Evolutionary conservation across 92 coral and sea anemone species (phyloP), one percentile per base, ranked within the genome.

Genomic region (Epizoanthus rinbou): DNA sequence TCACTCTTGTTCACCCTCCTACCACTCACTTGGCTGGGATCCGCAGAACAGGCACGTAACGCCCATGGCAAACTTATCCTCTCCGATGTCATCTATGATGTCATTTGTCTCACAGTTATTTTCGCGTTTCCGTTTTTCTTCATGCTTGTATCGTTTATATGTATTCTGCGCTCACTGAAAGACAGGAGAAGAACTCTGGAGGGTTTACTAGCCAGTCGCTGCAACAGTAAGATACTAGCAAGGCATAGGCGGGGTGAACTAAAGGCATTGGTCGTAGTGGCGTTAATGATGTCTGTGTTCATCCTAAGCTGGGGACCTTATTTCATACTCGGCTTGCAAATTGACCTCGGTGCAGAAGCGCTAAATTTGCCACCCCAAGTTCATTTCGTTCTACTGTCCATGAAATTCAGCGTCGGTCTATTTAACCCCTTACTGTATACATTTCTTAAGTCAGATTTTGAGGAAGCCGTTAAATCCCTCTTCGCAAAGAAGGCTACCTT

Each of bases 341-440:
- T 23, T 16, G 71, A 66, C 15, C 71, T 66, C 31, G 71, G 71
- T 4, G 37, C 18, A 16, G 37, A 66, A 11, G 37, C 31, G 33
- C 14, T 66, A 66, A 66, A 66, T 66, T 66, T 66, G 31, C 71
- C 71, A 4, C 71, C 33, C 15, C 71, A 66, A 66, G 71, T 66
- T 66, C 71, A 66, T 23, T 66, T 66, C 17, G 6, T 66, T 15
- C 17, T 66, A 15, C 71, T 66, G 10, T 25, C 24, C 71, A 10
- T 66, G 47, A 66, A 66, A 31, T 66, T 66, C 16, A 66, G 71
- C n/a, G 45, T 66, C 37, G 71, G 71, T 21, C 31, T 66, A 31
- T 66, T 66, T 14, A 66, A 66, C 16, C 71, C 71, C 31, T 66
- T 66, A 15, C 71, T 66, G 24, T 66, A 66, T 11, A 66, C 71